Conservation (phyloP, 2,888 invertebrate species). For the Dione vanillae region DNA sequence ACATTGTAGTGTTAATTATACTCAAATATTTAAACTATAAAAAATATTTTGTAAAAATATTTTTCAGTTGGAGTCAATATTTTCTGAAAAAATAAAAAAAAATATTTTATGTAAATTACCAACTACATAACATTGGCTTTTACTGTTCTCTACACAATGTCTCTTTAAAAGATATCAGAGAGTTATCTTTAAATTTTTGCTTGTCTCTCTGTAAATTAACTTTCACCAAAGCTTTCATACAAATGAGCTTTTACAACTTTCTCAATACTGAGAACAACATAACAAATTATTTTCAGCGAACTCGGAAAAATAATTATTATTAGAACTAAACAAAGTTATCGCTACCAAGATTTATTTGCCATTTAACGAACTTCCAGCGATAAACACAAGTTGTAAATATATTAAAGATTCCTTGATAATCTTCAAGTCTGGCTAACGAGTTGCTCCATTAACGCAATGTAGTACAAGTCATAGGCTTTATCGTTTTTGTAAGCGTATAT, state of each 20-base stretch:
- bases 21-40: no score
- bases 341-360: conserved; percentile 12
- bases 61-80: no score
- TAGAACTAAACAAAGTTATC: conserved; percentile 7
- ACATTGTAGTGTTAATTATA: no score
- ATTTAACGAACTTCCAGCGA: background rate
- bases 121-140: no score
- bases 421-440: conserved; percentile 74
- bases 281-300: background rate
- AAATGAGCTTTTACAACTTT: background rate
- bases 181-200: no score
- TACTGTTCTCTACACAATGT: no score
- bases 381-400: conserved; percentile 52
- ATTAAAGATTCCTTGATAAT: conserved; percentile 75
- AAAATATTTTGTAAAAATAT: no score
- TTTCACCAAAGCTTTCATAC: no score
- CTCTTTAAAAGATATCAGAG: no score
- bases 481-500: background rate
- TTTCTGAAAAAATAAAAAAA: no score
- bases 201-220: no score
- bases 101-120: no score
- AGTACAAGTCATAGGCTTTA: conserved; percentile 53
- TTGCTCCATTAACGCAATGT: conserved; percentile 66
- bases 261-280: background rate
- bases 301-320: conserved; percentile 7